Percentiles rank a stretch among this genome's conserved stretches.
Evolutionary conservation across 2,797 vertebrate species (phyloP).

Genomic region (Sebastes matsubarae): DNA sequence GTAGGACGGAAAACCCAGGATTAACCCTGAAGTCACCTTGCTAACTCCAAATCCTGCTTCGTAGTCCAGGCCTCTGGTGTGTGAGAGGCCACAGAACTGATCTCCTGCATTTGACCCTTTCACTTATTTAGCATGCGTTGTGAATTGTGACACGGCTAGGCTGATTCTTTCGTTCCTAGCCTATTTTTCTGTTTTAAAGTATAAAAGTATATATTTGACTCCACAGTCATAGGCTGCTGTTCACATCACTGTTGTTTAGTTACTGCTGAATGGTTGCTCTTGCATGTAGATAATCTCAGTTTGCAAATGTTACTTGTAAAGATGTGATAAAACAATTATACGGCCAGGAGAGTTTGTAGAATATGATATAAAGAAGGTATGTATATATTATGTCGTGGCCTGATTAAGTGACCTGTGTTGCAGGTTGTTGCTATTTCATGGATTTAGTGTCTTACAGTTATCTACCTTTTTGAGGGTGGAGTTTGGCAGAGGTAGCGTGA

Average conservation of each 20-base stretch:
- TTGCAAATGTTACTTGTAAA: conserved; percentile 39
- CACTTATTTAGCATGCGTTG: conserved; percentile 51
- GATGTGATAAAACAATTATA: conserved; percentile 3
- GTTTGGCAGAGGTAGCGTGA: background rate
- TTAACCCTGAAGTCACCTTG: too few relatives aligned
- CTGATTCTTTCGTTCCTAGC: background rate
- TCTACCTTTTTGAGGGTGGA: background rate
- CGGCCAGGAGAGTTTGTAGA: conserved; percentile 21
- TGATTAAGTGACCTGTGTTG: conserved; percentile 37
- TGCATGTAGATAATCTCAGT: conserved; percentile 53
- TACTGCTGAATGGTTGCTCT: conserved; percentile 43
- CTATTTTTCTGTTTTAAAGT: conserved; percentile 6
- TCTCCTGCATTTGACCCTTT: conserved; percentile 11
- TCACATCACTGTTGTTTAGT: conserved; percentile 43
- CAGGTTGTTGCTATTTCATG: conserved; percentile 29
- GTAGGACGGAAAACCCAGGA: too few relatives aligned
- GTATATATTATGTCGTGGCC: conserved; percentile 54
- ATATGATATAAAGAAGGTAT: conserved; percentile 9
- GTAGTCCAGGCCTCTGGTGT: background rate
- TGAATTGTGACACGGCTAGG: conserved; percentile 40
- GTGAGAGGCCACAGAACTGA: conserved; percentile 30
- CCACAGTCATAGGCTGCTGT: conserved; percentile 35
- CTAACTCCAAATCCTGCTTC: too few relatives aligned
- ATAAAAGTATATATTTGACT: conserved; percentile 15
- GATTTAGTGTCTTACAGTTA: conserved; percentile 39